These are phyloP conservation scores for Drosophila erecta DNA, from an alignment of 1,140 invertebrate genomes.

Conservation along the genomic window DNA sequence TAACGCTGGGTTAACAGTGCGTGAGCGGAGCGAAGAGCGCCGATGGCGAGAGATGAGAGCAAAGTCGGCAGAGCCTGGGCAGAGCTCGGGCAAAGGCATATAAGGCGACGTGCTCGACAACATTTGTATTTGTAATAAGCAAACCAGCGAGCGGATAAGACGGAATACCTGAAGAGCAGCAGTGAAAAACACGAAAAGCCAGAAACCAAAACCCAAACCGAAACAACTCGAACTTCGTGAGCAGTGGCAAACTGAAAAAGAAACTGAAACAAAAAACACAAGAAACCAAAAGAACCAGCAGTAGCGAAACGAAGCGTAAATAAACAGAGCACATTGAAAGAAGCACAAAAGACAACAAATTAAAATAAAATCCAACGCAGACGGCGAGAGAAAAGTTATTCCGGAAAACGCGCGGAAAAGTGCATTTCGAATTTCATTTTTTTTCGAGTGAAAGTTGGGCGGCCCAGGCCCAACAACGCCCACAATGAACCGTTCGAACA, in stretches of 20 bases:
- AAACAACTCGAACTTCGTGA: constrained; percentile 10
- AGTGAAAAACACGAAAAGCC: constrained; percentile 48
- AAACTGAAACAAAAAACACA: constrained; percentile 23
- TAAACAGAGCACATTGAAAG: constrained; percentile 27
- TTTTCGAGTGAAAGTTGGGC: constrained; percentile 53
- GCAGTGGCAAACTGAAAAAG: constrained; percentile 11
- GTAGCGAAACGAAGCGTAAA: constrained; percentile 23
- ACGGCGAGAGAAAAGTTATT: neutral
- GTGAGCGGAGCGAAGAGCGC: neutral
- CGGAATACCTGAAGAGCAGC: constrained; percentile 33
- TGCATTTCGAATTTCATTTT: constrained; percentile 29
- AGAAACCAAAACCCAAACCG: constrained; percentile 15
- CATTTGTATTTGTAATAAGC: constrained; percentile 10
- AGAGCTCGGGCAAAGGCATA: constrained; percentile 3
- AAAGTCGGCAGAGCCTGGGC: neutral
- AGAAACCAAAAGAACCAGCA: constrained; percentile 7
- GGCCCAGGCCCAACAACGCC: constrained; percentile 31
- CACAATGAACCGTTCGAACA: constrained; percentile 82
- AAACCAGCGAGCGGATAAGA: constrained; percentile 41
- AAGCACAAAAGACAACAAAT: neutral
- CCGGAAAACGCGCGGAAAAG: constrained; percentile 53
- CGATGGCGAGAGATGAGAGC: neutral
- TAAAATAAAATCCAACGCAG: neutral
- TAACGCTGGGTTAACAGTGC: neutral
- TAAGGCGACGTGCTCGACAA: constrained; percentile 1